A percentile compares a stretch with the other conserved stretches of the same genome.
Evolutionary conservation across 2,888 invertebrate species (phyloP).

Genomic region (Macaria notata): DNA sequence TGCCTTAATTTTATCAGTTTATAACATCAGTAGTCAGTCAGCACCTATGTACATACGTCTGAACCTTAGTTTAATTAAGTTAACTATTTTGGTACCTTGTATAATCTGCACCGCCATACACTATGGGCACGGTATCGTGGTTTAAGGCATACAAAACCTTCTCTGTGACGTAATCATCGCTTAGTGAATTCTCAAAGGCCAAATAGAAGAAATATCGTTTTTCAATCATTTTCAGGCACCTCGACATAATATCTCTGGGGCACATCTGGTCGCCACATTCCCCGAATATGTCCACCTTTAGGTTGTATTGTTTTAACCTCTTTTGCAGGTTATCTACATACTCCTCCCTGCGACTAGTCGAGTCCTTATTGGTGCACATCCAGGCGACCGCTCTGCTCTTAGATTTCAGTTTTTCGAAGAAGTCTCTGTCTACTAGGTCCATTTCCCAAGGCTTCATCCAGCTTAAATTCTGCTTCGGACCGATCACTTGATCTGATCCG

Average conservation of each 20-base stretch:
- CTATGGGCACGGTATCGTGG: conserved; percentile 84
- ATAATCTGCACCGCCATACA: conserved; percentile 86
- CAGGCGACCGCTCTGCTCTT: conserved; percentile 57
- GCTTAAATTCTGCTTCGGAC: conserved; percentile 45
- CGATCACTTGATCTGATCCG: conserved; percentile 45
- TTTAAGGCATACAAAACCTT: conserved; percentile 69
- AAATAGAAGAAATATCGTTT: conserved; percentile 64
- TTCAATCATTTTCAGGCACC: conserved; percentile 49
- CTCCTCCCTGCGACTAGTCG: conserved; percentile 51
- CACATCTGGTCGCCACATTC: conserved; percentile 54
- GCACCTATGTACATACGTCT: too few relatives aligned
- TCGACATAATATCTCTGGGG: conserved; percentile 45
- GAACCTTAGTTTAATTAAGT: too few relatives aligned
- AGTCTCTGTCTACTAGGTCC: conserved; percentile 37
- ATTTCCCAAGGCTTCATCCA: conserved; percentile 46
- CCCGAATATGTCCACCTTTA: conserved; percentile 57
- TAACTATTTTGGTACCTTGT: conserved; percentile 47
- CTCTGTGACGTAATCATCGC: conserved; percentile 70
- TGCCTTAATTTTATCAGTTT: too few relatives aligned
- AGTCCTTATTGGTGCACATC: conserved; percentile 61
- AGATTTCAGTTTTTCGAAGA: conserved; percentile 37
- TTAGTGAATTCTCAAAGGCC: conserved; percentile 63
- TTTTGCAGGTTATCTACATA: conserved; percentile 43
- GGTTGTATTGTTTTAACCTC: conserved; percentile 44
- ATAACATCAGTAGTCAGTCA: too few relatives aligned